Percentiles rank a stretch among this genome's conserved stretches.
Conservation (phyloP, 2,113 vertebrate species). For the Tor tambroides region DNA sequence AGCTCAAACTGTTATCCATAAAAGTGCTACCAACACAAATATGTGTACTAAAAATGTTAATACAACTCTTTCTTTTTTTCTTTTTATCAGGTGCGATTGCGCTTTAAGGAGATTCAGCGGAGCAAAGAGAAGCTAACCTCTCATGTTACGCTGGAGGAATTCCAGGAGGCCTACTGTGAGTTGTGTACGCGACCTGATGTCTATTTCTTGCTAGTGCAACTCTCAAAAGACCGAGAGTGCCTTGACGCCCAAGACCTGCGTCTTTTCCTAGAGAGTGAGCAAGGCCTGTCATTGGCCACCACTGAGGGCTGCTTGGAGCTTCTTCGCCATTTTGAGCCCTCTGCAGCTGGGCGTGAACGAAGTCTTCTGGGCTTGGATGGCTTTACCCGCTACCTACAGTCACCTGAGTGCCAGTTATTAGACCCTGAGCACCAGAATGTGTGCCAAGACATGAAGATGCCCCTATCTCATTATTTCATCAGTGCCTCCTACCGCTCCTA, state of each 20-base stretch:
- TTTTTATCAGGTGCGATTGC: slow-evolving; percentile 78
- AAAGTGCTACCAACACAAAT: neutral
- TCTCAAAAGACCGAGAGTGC: slow-evolving; percentile 96
- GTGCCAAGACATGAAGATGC: slow-evolving; percentile 94
- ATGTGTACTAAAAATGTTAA: neutral
- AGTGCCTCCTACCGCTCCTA: slow-evolving; percentile 96
- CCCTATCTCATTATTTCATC: slow-evolving; percentile 96
- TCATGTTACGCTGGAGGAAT: slow-evolving; percentile 92
- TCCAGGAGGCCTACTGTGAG: slow-evolving; percentile 93
- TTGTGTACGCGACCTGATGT: slow-evolving; percentile 96
- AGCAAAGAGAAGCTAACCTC: slow-evolving; percentile 97
- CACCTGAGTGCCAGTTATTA: slow-evolving; percentile 93
- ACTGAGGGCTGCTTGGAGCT: slow-evolving; percentile 92
- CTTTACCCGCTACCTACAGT: slow-evolving; percentile 92
- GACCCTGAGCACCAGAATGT: slow-evolving; percentile 91
- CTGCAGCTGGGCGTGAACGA: slow-evolving; percentile 85
- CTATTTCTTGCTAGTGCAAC: slow-evolving; percentile 95
- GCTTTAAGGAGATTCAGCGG: slow-evolving; percentile 96
- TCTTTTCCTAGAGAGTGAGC: slow-evolving; percentile 94
- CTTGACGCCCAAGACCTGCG: slow-evolving; percentile 93
- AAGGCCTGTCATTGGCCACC: slow-evolving; percentile 88
- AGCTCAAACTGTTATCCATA: neutral
- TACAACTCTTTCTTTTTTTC: neutral
- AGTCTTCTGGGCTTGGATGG: slow-evolving; percentile 94
- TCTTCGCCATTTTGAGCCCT: slow-evolving; percentile 88